These are phyloP conservation scores for Cryptotis parvus DNA, from an alignment of 2,113 vertebrate species.

Conservation along the genomic window DNA sequence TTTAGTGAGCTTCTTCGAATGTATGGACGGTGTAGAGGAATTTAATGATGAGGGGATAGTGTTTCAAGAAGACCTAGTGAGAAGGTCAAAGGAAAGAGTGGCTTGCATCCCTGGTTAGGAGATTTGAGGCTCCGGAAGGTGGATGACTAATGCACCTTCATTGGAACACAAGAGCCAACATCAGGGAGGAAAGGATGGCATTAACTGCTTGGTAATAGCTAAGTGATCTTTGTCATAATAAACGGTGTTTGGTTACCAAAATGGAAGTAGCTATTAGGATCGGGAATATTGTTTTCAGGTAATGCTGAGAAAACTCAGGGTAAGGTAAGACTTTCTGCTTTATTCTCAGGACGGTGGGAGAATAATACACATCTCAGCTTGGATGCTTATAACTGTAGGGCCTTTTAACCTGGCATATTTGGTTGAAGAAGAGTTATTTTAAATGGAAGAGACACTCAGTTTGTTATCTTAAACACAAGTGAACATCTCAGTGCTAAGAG, in stretches of 20 bases:
- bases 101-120: neutral
- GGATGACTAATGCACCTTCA: neutral
- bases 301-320: neutral
- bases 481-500: neutral
- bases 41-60: neutral
- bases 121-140: neutral
- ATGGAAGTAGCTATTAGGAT: neutral
- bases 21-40: neutral
- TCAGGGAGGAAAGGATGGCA: neutral
- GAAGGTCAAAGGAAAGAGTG: neutral
- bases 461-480: neutral
- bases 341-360: neutral
- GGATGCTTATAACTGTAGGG: neutral
- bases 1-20: neutral
- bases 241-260: neutral
- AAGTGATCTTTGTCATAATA: neutral
- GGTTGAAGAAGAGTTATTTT: neutral
- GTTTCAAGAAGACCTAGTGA: neutral
- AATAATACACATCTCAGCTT: neutral
- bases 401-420: neutral
- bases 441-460: neutral
- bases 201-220: neutral
- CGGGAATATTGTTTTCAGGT: neutral
- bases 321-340: neutral
- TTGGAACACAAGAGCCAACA: neutral